A percentile compares a stretch with the other conserved stretches of the same genome.
Conservation (phyloP, 2,113 vertebrate species). For the Danionella cerebrum region DNA sequence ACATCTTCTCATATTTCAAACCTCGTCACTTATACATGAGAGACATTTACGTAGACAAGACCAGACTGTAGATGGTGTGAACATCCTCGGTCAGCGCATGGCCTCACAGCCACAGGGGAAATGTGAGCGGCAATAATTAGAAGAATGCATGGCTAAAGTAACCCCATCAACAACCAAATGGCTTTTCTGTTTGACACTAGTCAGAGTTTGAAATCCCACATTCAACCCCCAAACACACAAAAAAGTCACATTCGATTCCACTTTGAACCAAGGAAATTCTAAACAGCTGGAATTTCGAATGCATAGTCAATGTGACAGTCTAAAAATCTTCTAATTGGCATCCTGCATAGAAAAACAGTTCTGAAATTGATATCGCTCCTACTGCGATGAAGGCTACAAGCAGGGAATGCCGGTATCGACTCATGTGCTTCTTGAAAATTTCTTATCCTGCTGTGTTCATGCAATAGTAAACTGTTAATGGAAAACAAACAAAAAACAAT, state of each 20-base stretch:
- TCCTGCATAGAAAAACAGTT: not conserved
- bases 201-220: too few relatives aligned
- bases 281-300: not conserved
- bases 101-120: not conserved
- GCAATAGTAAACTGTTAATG: not conserved
- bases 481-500: not conserved
- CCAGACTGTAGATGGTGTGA: not conserved
- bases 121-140: not conserved
- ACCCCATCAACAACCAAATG: too few relatives aligned
- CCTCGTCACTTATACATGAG: not conserved
- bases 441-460: not conserved
- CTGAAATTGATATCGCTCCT: not conserved
- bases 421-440: not conserved
- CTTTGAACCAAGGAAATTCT: not conserved
- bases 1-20: not conserved
- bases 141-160: too few relatives aligned
- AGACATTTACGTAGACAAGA: not conserved
- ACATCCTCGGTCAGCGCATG: slow-evolving; percentile 1
- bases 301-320: too few relatives aligned
- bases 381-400: not conserved
- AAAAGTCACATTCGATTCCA: not conserved
- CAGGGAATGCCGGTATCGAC: not conserved
- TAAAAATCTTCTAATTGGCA: not conserved
- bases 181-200: too few relatives aligned
- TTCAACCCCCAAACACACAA: too few relatives aligned